phyloP scores from a whole-genome alignment of 1,140 invertebrate genomes.

The Ceratosolen solmsi region DNA sequence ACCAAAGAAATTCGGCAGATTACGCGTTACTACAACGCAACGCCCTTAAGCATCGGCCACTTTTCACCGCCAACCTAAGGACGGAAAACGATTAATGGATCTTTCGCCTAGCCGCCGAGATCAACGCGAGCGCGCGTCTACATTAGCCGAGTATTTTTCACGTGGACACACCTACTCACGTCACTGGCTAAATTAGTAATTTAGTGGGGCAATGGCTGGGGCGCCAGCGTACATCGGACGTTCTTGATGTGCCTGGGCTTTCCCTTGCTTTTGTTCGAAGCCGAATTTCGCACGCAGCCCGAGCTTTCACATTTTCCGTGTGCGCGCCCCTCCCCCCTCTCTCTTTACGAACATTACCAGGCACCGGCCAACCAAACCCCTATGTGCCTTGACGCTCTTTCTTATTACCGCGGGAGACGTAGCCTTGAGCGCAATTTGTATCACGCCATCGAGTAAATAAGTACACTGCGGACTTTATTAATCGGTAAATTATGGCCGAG shows the following conservation, averaged over 20 bases:
- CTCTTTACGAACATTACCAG: neutral
- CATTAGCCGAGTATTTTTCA: constrained; percentile 28
- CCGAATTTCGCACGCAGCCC: constrained; percentile 20
- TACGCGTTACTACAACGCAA: neutral
- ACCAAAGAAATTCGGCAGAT: constrained; percentile 17
- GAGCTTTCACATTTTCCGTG: constrained; percentile 24
- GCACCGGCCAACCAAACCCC: neutral
- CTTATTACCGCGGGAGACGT: neutral
- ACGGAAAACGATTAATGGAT: constrained; percentile 37
- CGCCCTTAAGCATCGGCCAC: neutral
- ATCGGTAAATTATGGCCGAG: neutral
- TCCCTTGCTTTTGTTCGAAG: neutral
- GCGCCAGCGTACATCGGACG: no score
- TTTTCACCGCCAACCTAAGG: neutral
- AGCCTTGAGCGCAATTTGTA: neutral
- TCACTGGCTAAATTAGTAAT: constrained; percentile 31
- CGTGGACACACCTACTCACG: constrained; percentile 40
- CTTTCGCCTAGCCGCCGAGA: neutral
- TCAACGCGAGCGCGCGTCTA: neutral
- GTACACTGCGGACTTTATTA: neutral
- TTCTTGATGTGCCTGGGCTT: constrained; percentile 19
- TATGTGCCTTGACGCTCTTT: neutral
- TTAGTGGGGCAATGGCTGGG: neutral
- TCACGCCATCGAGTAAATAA: neutral
- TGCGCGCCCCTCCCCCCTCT: neutral